phyloP scores from a whole-genome alignment of 2,888 invertebrate species.

The Phortica okadai region DNA sequence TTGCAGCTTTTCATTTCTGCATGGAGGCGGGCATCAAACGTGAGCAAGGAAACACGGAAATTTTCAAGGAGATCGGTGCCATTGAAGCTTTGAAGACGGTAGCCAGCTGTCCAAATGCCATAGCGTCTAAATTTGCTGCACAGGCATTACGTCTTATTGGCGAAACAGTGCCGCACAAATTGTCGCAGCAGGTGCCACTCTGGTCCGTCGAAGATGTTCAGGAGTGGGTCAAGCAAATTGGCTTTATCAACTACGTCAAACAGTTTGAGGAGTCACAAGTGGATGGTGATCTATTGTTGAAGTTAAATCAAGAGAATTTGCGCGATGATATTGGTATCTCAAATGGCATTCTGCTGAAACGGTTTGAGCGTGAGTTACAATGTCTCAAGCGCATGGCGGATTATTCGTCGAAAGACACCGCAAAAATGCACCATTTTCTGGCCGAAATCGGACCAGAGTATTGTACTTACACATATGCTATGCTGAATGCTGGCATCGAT shows the following conservation, averaged over 20 bases:
- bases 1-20: slow-evolving; percentile 98
- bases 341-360: slow-evolving; percentile 94
- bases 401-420: slow-evolving; percentile 94
- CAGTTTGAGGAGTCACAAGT: slow-evolving; percentile 94
- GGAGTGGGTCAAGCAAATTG: slow-evolving; percentile 99
- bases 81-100: slow-evolving; percentile 96
- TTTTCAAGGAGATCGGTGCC: slow-evolving; percentile 95
- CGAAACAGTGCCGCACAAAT: slow-evolving; percentile 97
- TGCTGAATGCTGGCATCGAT: slow-evolving; percentile 97
- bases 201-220: slow-evolving; percentile 98
- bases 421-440: slow-evolving; percentile 92
- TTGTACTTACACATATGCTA: slow-evolving; percentile 96
- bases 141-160: slow-evolving; percentile 94
- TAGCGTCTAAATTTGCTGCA: slow-evolving; percentile 97
- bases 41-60: slow-evolving; percentile 91
- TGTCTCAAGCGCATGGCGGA: slow-evolving; percentile 97
- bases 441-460: slow-evolving; percentile 91
- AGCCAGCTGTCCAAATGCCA: slow-evolving; percentile 97
- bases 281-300: slow-evolving; percentile 96
- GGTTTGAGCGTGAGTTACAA: slow-evolving; percentile 94
- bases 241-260: slow-evolving; percentile 89
- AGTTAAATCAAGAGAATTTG: slow-evolving; percentile 94
- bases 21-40: slow-evolving; percentile 99
- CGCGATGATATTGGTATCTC: slow-evolving; percentile 93
- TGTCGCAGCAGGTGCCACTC: slow-evolving; percentile 97